Evolutionary conservation across 35 echinoderm and acorn worm species (phyloP).

Genomic region (Nesometra sesokonis): DNA sequence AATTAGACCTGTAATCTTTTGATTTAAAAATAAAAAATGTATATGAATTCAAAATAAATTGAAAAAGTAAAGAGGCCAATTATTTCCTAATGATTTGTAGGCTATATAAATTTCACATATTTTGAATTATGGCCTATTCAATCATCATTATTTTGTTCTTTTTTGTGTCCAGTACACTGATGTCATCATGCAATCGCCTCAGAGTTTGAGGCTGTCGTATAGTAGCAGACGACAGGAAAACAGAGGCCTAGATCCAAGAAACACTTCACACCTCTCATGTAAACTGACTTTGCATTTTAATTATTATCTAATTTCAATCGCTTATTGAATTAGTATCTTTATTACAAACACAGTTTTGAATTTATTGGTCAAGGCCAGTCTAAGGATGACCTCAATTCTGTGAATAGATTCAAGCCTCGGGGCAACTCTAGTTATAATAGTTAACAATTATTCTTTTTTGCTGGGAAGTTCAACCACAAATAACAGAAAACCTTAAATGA

Average conservation of each 20-base stretch:
- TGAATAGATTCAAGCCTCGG: background rate
- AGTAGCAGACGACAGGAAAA: background rate
- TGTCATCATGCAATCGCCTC: too few relatives aligned
- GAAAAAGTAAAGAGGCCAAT: too few relatives aligned
- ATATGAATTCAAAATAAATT: too few relatives aligned
- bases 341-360: background rate
- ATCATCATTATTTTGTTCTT: too few relatives aligned
- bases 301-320: constrained; percentile 1
- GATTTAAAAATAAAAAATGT: too few relatives aligned
- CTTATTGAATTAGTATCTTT: background rate
- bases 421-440: background rate
- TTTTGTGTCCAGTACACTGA: too few relatives aligned
- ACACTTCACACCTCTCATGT: background rate
- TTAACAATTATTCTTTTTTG: background rate
- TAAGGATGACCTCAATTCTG: background rate
- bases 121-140: too few relatives aligned
- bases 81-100: too few relatives aligned
- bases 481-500: too few relatives aligned
- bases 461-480: background rate
- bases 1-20: too few relatives aligned
- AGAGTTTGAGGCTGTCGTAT: too few relatives aligned
- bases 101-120: too few relatives aligned
- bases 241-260: background rate
- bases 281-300: constrained; percentile 1
- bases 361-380: background rate